A percentile compares a stretch with the other conserved stretches of the same genome.
These are phyloP conservation scores for Pampusana beccarii DNA, from an alignment of 2,113 vertebrate genomes.

Conservation along the genomic window DNA sequence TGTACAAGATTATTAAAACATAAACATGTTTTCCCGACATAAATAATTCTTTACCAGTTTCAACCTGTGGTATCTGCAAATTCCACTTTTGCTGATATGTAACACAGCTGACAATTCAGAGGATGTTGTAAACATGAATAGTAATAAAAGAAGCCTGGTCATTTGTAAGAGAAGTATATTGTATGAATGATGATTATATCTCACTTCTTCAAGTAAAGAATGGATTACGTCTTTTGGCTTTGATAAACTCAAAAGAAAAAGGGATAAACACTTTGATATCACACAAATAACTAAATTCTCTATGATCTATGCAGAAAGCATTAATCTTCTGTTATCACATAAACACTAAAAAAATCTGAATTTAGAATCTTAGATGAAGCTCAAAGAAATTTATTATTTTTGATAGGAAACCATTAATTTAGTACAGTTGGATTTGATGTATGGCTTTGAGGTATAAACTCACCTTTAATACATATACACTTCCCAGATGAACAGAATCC, in stretches of 20 bases:
- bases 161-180: constrained; percentile 20
- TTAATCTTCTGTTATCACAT: constrained; percentile 57
- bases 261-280: constrained; percentile 30
- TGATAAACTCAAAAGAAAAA: constrained; percentile 58
- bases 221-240: constrained; percentile 31
- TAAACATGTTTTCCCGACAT: background rate
- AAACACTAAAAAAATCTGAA: constrained; percentile 30
- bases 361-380: constrained; percentile 45
- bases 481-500: background rate
- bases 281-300: constrained; percentile 43
- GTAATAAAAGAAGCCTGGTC: background rate
- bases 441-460: constrained; percentile 3
- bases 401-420: constrained; percentile 51
- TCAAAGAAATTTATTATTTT: constrained; percentile 58
- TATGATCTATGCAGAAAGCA: constrained; percentile 24
- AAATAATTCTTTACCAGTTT: background rate
- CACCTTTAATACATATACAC: background rate
- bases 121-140: background rate
- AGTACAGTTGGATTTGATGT: background rate
- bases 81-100: constrained; percentile 3
- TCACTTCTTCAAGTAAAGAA: constrained; percentile 40
- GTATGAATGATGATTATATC: constrained; percentile 33
- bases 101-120: background rate
- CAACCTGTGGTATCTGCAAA: background rate
- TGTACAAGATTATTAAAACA: background rate